A percentile compares a stretch with the other conserved stretches of the same genome.
Conservation (phyloP, 1,140 invertebrate genomes). For the Pristionchus pacificus region DNA sequence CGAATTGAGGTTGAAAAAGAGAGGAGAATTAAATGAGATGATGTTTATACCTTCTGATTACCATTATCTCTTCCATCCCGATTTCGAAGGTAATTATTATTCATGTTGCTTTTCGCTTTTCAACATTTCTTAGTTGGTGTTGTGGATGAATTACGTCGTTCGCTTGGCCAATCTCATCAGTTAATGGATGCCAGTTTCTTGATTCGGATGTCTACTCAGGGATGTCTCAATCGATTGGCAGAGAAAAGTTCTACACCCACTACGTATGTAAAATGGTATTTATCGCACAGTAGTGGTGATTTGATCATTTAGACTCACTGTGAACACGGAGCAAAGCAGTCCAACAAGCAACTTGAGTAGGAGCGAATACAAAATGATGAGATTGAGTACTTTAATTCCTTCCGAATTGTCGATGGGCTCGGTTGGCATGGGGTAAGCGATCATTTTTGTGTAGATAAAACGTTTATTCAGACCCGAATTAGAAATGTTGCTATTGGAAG, state of each 20-base stretch:
- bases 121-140: not conserved
- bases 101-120: not conserved
- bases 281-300: not conserved
- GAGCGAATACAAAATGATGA: not conserved
- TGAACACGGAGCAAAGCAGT: not conserved
- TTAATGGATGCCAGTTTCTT: not conserved
- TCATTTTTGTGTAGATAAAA: not conserved
- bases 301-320: not conserved
- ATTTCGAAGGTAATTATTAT: not conserved
- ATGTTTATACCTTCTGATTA: not conserved
- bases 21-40: not conserved
- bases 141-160: not conserved
- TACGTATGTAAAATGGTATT: not conserved
- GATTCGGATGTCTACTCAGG: not conserved
- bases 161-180: not conserved
- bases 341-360: not conserved
- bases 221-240: not conserved
- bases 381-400: not conserved
- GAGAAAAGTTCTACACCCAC: not conserved
- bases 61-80: not conserved
- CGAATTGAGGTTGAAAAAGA: not conserved
- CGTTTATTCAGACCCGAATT: not conserved
- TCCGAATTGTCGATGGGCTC: not conserved
- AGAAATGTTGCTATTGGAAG: not conserved
- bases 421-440: not conserved